Conservation (phyloP, 2,797 vertebrate species). For the Todus mexicanus region DNA sequence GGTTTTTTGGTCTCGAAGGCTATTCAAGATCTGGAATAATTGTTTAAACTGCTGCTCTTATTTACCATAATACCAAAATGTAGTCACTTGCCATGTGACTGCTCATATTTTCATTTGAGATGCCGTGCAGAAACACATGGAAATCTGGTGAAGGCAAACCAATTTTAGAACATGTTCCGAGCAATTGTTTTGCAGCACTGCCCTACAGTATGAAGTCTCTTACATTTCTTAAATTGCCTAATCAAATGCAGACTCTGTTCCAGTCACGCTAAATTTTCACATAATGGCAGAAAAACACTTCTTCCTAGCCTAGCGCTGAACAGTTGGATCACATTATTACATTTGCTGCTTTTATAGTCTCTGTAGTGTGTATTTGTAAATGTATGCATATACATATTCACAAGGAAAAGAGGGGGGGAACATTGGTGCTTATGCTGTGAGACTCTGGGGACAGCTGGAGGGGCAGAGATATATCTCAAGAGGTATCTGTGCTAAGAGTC, state of each 20-base stretch:
- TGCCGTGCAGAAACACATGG: constrained; percentile 45
- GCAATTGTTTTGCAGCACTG: constrained; percentile 68
- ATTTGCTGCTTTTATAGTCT: constrained; percentile 48
- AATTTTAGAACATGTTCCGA: constrained; percentile 53
- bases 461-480: not conserved
- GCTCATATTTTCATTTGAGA: constrained; percentile 54
- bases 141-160: constrained; percentile 49
- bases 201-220: constrained; percentile 75
- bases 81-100: constrained; percentile 37
- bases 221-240: constrained; percentile 71
- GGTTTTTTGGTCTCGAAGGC: not conserved
- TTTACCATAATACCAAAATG: constrained; percentile 50
- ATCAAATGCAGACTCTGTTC: constrained; percentile 75
- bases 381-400: not conserved
- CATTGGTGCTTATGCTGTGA: not conserved
- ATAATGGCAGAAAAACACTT: constrained; percentile 74
- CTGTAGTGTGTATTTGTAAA: not conserved
- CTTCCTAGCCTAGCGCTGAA: constrained; percentile 78
- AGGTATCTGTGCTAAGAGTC: not conserved
- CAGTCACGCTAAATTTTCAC: constrained; percentile 80
- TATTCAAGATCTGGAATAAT: constrained; percentile 24
- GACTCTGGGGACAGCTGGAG: not conserved
- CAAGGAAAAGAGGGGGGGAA: not conserved
- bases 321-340: constrained; percentile 76
- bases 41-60: constrained; percentile 24